phyloP scores from a whole-genome alignment of 2,888 invertebrate species.

The Autographa gamma region DNA sequence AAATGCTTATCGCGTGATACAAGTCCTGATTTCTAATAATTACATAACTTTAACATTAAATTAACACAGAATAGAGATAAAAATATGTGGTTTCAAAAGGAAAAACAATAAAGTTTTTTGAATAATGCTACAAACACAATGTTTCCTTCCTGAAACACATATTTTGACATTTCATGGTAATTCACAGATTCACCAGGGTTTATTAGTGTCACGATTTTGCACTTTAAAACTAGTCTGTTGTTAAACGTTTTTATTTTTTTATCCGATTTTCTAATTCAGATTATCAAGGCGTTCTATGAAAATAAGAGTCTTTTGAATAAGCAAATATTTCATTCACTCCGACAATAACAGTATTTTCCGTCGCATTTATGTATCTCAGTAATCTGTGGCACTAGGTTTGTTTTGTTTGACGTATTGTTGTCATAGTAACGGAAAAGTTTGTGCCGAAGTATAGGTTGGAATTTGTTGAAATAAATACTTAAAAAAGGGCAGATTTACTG shows the following conservation, averaged over 20 bases:
- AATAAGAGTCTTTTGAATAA: too few species aligned
- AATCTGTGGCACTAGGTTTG: not conserved
- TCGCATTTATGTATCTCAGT: not conserved
- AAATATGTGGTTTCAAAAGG: not conserved
- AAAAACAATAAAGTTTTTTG: too few species aligned
- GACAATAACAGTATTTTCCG: too few species aligned
- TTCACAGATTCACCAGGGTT: not conserved
- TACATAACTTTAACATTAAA: conserved; percentile 22
- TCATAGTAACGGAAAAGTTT: conserved; percentile 39
- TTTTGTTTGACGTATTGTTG: conserved; percentile 21
- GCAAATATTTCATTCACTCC: too few species aligned
- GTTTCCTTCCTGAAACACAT: conserved; percentile 14
- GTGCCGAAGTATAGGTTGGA: too few species aligned
- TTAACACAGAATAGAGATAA: conserved; percentile 11
- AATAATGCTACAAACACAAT: conserved; percentile 15
- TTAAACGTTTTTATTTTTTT: too few species aligned
- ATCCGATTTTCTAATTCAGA: too few species aligned
- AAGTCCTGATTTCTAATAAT: conserved; percentile 9
- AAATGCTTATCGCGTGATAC: conserved; percentile 56
- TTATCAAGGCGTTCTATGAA: too few species aligned
- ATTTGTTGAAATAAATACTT: not conserved
- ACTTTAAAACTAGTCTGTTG: not conserved
- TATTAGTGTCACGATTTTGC: not conserved
- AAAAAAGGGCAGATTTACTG: not conserved
- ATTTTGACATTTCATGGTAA: conserved; percentile 27